Base-by-base conservation (phyloP, 2,113 vertebrate genomes). In the Callionymus lyra region DNA sequence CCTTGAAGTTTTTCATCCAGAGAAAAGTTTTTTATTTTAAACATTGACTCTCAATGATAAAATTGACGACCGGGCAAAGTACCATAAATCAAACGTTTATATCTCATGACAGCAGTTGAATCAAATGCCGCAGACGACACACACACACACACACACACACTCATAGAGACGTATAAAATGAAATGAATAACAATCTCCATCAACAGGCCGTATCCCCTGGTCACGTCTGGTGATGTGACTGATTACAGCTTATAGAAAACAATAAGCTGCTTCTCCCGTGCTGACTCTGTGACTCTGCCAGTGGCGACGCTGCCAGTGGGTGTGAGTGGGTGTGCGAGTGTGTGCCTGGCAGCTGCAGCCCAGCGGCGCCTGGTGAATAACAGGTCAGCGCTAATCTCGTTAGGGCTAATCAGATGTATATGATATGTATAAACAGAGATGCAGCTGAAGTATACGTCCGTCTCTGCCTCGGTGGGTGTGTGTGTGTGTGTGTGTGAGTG, bases 351-450 rank as follows among this genome's bases (percentile, higher is more conserved):
- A 72, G 63, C 65, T 65, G 59, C 38, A 53, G 41, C 45, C 59
- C 35, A 63, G 48, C 50, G 44, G 61, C 63, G 62, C 68, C 51
- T 63, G 61, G 36, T 44, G 69, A 77, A 67, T 64, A 72, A 63
- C 62, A 68, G 73, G 67, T 70, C 73, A 73, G 41, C 32, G 48
- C 60, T 73, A 59, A 77, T 80, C 63, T 71, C 61, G 75, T 79
- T 72, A 64, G 46, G 53, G 56, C 56, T 73, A 71, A 76, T 80
- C 66, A 76, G 65, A 79, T 74, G 60, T 68, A 77, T 78, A 68
- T 62, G 59, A 78, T 76, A 74, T 70, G 69, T 63, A 73, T 69
- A 68, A 72, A 79, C 50, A 78, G 44, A 31, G 9, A 45, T 59
- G 56, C 51, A 56, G 44, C 49, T 1, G 10, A 38, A 35, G 16